phyloP scores from a whole-genome alignment of 1,140 invertebrate species.

The Diabrotica virgifera region DNA sequence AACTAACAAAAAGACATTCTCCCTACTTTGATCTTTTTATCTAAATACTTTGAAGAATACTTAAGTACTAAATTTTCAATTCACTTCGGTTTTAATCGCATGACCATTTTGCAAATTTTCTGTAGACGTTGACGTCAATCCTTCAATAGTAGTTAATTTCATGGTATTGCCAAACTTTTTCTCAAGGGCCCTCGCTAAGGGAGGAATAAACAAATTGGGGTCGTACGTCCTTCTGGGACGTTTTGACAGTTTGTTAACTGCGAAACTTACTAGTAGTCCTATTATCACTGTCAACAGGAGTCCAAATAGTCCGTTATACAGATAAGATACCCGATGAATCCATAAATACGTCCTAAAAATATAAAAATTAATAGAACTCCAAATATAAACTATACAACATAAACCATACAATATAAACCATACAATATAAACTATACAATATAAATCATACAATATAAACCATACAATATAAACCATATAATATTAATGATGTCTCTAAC shows the following conservation, averaged over 20 bases:
- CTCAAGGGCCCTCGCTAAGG: constrained; percentile 54
- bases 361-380: neutral
- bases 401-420: too few species aligned
- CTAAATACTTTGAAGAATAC: too few species aligned
- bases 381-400: too few species aligned
- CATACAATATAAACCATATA: too few species aligned
- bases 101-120: constrained; percentile 15
- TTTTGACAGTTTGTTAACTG: constrained; percentile 40
- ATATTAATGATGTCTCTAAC: too few species aligned
- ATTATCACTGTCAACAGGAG: constrained; percentile 63
- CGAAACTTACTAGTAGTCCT: constrained; percentile 61
- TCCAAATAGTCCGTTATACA: constrained; percentile 79
- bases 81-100: constrained; percentile 2
- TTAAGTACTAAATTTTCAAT: too few species aligned
- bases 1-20: too few species aligned
- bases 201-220: constrained; percentile 64
- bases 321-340: constrained; percentile 78
- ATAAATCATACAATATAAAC: too few species aligned
- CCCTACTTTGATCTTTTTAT: too few species aligned
- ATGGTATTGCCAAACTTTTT: constrained; percentile 31
- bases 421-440: too few species aligned
- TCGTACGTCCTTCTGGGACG: constrained; percentile 45
- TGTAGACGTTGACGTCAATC: neutral
- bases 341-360: constrained; percentile 54
- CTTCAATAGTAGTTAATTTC: constrained; percentile 12